phyloP scores from a whole-genome alignment of 2,888 invertebrate genomes.

The Hemaris fuciformis region DNA sequence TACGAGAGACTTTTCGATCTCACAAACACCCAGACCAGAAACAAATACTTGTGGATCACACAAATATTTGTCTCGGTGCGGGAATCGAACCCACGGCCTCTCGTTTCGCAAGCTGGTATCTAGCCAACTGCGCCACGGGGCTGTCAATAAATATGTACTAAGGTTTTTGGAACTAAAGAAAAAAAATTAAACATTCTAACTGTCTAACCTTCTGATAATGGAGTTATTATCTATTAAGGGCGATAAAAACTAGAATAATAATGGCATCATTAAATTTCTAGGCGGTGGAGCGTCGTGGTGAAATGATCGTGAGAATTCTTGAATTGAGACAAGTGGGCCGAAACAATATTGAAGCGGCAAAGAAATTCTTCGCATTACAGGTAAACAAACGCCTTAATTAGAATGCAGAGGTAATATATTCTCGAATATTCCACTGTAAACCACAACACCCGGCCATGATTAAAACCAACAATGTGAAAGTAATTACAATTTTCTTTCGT shows the following conservation, averaged over 20 bases:
- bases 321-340: slow-evolving; percentile 94
- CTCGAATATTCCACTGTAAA: not conserved
- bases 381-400: slow-evolving; percentile 54
- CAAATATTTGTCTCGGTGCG: too few species aligned
- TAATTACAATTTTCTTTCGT: not conserved
- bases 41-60: too few species aligned
- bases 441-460: not conserved
- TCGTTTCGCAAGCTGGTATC: too few species aligned
- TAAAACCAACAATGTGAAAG: not conserved
- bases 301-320: slow-evolving; percentile 96
- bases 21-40: too few species aligned
- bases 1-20: too few species aligned
- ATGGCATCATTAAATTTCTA: slow-evolving; percentile 39
- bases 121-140: too few species aligned
- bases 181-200: too few species aligned
- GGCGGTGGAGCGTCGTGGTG: slow-evolving; percentile 95
- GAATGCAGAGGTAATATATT: not conserved
- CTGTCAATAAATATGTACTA: too few species aligned
- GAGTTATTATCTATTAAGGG: not conserved
- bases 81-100: too few species aligned
- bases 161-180: too few species aligned
- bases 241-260: not conserved
- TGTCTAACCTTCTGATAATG: not conserved
- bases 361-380: slow-evolving; percentile 91
- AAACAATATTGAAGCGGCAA: slow-evolving; percentile 92